Evolutionary conservation across 2,113 vertebrate species (phyloP).

Genomic region (Grammomys surdaster): DNA sequence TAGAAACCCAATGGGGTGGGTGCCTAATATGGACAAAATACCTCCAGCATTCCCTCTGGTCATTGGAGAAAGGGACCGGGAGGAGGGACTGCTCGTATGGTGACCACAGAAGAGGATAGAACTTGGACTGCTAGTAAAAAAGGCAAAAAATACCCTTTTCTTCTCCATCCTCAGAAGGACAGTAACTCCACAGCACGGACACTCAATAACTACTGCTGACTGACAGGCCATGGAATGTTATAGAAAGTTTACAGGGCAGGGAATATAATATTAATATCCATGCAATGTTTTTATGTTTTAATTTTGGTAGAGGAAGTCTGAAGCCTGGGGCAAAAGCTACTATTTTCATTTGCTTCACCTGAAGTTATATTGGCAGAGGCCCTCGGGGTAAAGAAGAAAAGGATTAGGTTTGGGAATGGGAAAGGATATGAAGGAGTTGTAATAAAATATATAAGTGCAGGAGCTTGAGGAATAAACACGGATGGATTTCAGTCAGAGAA

Average conservation of each 20-base stretch:
- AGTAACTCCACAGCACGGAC: conserved; percentile 66
- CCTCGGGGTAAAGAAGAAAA: conserved; percentile 79
- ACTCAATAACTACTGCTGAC: conserved; percentile 77
- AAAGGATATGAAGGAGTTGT: conserved; percentile 79
- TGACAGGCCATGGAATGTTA: conserved; percentile 75
- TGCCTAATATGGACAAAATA: background rate
- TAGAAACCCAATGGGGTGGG: background rate
- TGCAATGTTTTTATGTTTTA: conserved; percentile 83
- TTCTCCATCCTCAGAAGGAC: conserved; percentile 49
- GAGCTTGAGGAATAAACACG: conserved; percentile 81
- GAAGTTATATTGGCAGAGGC: conserved; percentile 82
- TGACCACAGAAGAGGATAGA: background rate
- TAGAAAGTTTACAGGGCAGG: conserved; percentile 69
- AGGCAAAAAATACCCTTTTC: background rate
- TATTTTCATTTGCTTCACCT: conserved; percentile 84
- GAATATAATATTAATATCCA: conserved; percentile 84
- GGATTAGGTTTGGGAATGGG: conserved; percentile 81
- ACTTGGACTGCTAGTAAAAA: background rate
- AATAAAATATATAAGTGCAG: conserved; percentile 82
- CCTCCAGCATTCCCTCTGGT: background rate
- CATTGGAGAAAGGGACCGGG: background rate
- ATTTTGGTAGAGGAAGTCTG: conserved; percentile 77
- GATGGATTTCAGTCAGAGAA: conserved; percentile 79
- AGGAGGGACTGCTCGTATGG: background rate
- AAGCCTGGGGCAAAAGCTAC: conserved; percentile 75